These are phyloP conservation scores for Melanophora roralis DNA, from an alignment of 2,888 invertebrate species.

Conservation along the genomic window DNA sequence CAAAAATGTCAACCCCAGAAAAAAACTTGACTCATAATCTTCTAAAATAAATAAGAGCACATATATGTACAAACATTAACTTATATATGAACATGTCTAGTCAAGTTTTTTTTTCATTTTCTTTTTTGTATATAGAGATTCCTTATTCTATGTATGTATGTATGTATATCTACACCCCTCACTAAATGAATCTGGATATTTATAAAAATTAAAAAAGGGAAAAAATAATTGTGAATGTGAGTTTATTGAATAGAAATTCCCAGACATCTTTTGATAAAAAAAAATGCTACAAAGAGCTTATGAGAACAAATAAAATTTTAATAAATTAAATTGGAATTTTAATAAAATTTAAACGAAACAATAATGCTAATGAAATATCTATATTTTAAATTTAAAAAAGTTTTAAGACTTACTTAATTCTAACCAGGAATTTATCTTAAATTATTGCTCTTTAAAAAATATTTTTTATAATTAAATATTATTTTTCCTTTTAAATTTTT, in stretches of 20 bases:
- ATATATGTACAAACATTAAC: not conserved
- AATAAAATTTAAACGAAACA: not conserved
- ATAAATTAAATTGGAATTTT: conserved; percentile 37
- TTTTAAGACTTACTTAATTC: no score
- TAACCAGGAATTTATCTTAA: no score
- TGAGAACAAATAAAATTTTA: conserved; percentile 52
- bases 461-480: conserved; percentile 50
- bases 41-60: conserved; percentile 31
- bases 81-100: conserved; percentile 22
- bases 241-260: conserved; percentile 51
- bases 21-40: conserved; percentile 46
- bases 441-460: conserved; percentile 5
- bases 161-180: not conserved
- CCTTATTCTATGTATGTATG: not conserved
- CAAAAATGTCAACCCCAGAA: conserved; percentile 40
- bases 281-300: conserved; percentile 63
- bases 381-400: conserved; percentile 73
- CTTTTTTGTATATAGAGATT: no score
- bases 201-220: not conserved
- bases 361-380: conserved; percentile 68
- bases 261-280: conserved; percentile 45
- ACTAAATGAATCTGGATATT: not conserved
- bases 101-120: not conserved
- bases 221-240: conserved; percentile 25
- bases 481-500: conserved; percentile 21